phyloP scores from a whole-genome alignment of 2,888 invertebrate genomes.

The Drosophila recens region DNA sequence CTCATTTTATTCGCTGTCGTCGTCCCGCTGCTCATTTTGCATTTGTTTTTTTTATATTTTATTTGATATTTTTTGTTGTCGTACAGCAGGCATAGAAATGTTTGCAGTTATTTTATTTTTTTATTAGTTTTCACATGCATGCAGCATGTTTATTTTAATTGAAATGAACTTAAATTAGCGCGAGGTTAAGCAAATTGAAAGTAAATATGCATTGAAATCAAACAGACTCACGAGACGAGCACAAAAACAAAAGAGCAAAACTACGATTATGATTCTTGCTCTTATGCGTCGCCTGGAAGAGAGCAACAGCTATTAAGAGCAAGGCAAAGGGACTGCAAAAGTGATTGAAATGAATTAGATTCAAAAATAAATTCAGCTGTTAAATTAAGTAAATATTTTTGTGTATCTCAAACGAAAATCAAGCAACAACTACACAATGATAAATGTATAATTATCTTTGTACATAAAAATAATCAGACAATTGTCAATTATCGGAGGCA shows the following conservation, averaged over 20 bases:
- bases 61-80: conserved; percentile 50
- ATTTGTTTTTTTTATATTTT: conserved; percentile 48
- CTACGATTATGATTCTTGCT: conserved; percentile 1
- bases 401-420: conserved; percentile 9
- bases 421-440: conserved; percentile 26
- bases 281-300: neutral
- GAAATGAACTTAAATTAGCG: conserved; percentile 84
- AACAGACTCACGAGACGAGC: conserved; percentile 13
- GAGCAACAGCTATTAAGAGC: neutral
- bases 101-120: conserved; percentile 38
- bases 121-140: conserved; percentile 43
- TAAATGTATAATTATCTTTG: conserved; percentile 24
- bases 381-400: conserved; percentile 5
- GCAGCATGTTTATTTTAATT: conserved; percentile 77
- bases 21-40: conserved; percentile 55
- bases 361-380: conserved; percentile 13
- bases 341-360: neutral
- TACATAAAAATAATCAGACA: conserved; percentile 67
- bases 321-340: neutral
- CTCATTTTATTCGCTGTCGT: conserved; percentile 45
- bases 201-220: conserved; percentile 68
- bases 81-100: conserved; percentile 48
- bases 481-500: conserved; percentile 77
- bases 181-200: conserved; percentile 84
- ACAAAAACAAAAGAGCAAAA: conserved; percentile 4